A percentile compares a stretch with the other conserved stretches of the same genome.
These are phyloP conservation scores for Scaptomyza pallida DNA, from an alignment of 1,140 invertebrate species.

Conservation along the genomic window DNA sequence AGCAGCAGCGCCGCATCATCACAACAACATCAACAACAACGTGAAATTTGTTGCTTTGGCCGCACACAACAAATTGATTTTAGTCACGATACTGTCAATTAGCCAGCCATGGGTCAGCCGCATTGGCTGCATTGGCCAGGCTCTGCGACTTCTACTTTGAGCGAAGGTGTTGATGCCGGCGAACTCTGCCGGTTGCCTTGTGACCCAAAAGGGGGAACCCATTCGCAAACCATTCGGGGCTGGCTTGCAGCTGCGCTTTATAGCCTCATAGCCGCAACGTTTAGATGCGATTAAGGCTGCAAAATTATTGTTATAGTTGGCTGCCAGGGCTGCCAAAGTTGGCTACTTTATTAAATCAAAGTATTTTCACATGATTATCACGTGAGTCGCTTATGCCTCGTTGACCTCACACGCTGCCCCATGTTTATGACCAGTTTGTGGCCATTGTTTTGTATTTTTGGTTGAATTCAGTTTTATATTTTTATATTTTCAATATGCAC, in stretches of 20 bases:
- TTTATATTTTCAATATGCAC: slow-evolving; percentile 31
- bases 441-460: slow-evolving; percentile 23
- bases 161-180: slow-evolving; percentile 71
- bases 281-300: slow-evolving; percentile 75
- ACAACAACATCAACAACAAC: slow-evolving; percentile 53
- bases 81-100: slow-evolving; percentile 83
- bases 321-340: slow-evolving; percentile 56
- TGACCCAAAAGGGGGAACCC: slow-evolving; percentile 42
- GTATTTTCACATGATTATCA: slow-evolving; percentile 80
- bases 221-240: slow-evolving; percentile 1
- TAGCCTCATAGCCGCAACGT: slow-evolving; percentile 40
- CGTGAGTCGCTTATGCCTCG: slow-evolving; percentile 56
- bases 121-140: slow-evolving; percentile 11
- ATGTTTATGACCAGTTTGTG: slow-evolving; percentile 36
- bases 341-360: slow-evolving; percentile 82
- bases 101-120: slow-evolving; percentile 76
- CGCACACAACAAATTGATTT: slow-evolving; percentile 82
- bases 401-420: slow-evolving; percentile 52
- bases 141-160: slow-evolving; percentile 13
- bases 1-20: slow-evolving; percentile 37
- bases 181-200: slow-evolving; percentile 55
- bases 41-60: slow-evolving; percentile 77
- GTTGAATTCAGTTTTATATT: background rate
- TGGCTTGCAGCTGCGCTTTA: slow-evolving; percentile 42
- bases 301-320: slow-evolving; percentile 80